Conservation (phyloP, 2,888 invertebrate species). For the Microctonus brassicae region DNA sequence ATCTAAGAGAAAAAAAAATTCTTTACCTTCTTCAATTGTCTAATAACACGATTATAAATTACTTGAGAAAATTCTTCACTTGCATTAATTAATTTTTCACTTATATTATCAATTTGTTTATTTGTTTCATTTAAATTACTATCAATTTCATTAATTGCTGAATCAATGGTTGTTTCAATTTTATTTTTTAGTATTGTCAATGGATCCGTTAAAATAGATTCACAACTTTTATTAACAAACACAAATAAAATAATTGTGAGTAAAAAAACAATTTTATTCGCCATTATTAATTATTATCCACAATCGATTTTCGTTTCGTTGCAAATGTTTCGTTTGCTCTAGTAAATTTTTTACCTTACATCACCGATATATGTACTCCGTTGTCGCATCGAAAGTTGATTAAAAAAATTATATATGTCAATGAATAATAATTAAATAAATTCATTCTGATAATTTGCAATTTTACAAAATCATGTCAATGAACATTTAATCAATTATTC, state of each 20-base stretch:
- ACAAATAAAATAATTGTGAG: background rate
- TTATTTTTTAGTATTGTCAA: conserved; percentile 31
- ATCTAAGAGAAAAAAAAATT: conserved; percentile 15
- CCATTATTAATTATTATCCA: background rate
- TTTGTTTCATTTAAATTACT: conserved; percentile 35
- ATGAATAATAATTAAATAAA: background rate
- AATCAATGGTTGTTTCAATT: conserved; percentile 37
- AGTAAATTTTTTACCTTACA: background rate
- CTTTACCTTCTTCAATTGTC: conserved; percentile 36
- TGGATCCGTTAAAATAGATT: conserved; percentile 1
- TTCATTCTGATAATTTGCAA: background rate
- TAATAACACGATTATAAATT: conserved; percentile 32
- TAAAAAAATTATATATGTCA: background rate
- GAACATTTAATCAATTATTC: background rate
- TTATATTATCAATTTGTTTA: conserved; percentile 24
- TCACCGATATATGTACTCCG: background rate
- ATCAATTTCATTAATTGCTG: conserved; percentile 36
- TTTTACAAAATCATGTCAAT: background rate
- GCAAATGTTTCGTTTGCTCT: background rate
- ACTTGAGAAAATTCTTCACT: conserved; percentile 29
- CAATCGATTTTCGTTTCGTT: background rate
- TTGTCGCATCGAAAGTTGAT: background rate
- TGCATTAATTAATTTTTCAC: conserved; percentile 30
- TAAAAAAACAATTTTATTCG: background rate
- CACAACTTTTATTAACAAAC: conserved; percentile 20